Percentiles rank a stretch among this genome's conserved stretches.
phyloP scores from a whole-genome alignment of 2,888 invertebrate genomes.

The Furcula furcula region DNA sequence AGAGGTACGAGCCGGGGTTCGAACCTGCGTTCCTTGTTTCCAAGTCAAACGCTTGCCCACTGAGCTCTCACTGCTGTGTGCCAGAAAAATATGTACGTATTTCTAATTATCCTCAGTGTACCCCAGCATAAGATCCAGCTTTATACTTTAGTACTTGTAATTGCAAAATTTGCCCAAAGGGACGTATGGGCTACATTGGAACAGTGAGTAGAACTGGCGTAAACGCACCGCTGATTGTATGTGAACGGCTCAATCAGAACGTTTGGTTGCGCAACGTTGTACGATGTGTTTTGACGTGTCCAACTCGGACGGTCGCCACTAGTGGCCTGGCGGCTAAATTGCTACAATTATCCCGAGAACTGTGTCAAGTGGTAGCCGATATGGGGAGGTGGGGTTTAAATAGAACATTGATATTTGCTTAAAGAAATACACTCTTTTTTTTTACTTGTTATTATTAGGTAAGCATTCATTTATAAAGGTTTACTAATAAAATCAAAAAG shows the following conservation, averaged over 20 bases:
- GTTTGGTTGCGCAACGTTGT: slow-evolving; percentile 60
- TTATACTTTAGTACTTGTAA: not conserved
- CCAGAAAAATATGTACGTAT: too few species aligned
- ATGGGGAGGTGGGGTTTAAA: slow-evolving; percentile 39
- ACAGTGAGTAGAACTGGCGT: slow-evolving; percentile 55
- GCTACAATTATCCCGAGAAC: slow-evolving; percentile 73
- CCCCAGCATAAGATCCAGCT: too few species aligned
- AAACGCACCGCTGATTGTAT: slow-evolving; percentile 57
- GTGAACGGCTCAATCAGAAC: slow-evolving; percentile 69
- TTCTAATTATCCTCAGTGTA: too few species aligned
- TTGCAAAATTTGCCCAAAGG: slow-evolving; percentile 42
- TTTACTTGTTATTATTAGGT: too few species aligned
- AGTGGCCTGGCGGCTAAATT: slow-evolving; percentile 53
- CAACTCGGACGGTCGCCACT: slow-evolving; percentile 41
- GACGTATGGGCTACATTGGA: slow-evolving; percentile 36
- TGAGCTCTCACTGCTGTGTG: too few species aligned
- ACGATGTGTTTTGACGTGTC: slow-evolving; percentile 75
- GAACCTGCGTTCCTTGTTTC: too few species aligned
- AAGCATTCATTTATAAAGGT: too few species aligned
- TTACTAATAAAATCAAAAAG: too few species aligned
- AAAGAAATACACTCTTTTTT: too few species aligned
- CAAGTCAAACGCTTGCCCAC: too few species aligned
- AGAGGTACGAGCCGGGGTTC: too few species aligned
- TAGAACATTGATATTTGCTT: too few species aligned
- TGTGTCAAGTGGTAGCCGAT: slow-evolving; percentile 63